A percentile compares a stretch with the other conserved stretches of the same genome.
Evolutionary conservation across 2,113 vertebrate species (phyloP).

Genomic region (Ctenomys sociabilis): DNA sequence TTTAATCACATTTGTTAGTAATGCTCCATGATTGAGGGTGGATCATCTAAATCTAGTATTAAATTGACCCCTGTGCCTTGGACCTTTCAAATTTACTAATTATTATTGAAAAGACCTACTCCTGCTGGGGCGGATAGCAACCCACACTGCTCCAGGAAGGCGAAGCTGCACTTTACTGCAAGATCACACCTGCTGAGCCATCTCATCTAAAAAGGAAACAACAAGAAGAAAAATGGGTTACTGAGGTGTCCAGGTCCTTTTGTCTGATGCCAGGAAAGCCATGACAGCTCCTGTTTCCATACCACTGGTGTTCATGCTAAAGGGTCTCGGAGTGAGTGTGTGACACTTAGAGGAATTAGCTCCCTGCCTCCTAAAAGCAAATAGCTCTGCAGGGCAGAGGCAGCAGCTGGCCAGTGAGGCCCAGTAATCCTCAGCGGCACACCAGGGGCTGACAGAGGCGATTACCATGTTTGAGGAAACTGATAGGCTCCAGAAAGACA

Average conservation of each 20-base stretch:
- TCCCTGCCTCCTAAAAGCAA: constrained; percentile 43
- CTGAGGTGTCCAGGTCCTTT: constrained; percentile 27
- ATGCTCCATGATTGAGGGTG: not conserved
- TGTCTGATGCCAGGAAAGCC: constrained; percentile 23
- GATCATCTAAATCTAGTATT: not conserved
- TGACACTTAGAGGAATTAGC: not conserved
- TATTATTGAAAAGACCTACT: constrained; percentile 41
- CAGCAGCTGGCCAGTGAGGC: constrained; percentile 1
- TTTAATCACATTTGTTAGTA: constrained; percentile 8
- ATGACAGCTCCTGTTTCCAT: constrained; percentile 26
- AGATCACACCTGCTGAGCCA: constrained; percentile 23
- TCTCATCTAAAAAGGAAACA: constrained; percentile 39
- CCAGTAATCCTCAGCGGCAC: constrained; percentile 29
- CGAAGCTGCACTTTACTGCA: constrained; percentile 29
- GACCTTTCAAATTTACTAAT: constrained; percentile 31
- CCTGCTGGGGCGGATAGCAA: constrained; percentile 9
- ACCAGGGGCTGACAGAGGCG: constrained; percentile 6
- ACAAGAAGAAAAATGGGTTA: constrained; percentile 7
- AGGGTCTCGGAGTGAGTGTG: constrained; percentile 30
- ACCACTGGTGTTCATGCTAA: not conserved
- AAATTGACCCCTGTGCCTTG: not conserved
- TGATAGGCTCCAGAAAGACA: constrained; percentile 60
- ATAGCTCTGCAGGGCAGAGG: constrained; percentile 5
- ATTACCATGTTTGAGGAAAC: constrained; percentile 45
- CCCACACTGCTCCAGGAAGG: not conserved